Percentiles rank a stretch among this genome's conserved stretches.
Evolutionary conservation across 2,797 vertebrate genomes (phyloP).

Genomic region (Acomys russatus): DNA sequence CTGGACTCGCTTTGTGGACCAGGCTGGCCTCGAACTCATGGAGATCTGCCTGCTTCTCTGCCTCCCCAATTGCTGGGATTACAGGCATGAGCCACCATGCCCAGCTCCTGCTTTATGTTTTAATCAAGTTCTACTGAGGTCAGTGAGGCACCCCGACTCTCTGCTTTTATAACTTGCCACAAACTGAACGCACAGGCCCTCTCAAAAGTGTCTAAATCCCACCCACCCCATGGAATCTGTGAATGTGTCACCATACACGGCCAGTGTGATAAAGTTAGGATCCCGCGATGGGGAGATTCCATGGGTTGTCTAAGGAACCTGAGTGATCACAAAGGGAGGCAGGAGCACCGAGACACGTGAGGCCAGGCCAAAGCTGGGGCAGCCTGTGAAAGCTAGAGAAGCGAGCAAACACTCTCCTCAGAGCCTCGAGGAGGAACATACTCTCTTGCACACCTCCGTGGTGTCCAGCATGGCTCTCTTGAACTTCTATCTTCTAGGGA

Average conservation of each 20-base stretch:
- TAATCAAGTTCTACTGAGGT: background rate
- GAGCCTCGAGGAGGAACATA: background rate
- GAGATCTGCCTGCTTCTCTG: too few species aligned
- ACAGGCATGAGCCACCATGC: too few species aligned
- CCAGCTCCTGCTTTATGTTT: background rate
- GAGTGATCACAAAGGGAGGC: background rate
- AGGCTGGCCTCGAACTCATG: too few species aligned
- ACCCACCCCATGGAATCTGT: background rate
- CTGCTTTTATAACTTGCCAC: background rate
- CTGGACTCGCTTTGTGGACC: too few species aligned
- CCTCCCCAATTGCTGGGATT: too few species aligned
- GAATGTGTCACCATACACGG: background rate
- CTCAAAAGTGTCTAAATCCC: background rate
- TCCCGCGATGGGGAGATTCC: background rate
- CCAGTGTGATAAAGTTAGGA: background rate
- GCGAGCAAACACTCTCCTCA: background rate
- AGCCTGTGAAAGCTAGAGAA: background rate
- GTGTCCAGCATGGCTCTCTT: background rate
- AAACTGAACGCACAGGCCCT: background rate
- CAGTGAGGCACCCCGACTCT: background rate
- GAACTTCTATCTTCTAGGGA: background rate
- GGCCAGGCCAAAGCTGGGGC: background rate
- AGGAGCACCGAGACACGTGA: background rate
- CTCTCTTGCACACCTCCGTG: background rate
- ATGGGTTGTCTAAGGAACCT: background rate